phyloP scores from a whole-genome alignment of 2,797 vertebrate species.

The Vespertilio murinus region DNA sequence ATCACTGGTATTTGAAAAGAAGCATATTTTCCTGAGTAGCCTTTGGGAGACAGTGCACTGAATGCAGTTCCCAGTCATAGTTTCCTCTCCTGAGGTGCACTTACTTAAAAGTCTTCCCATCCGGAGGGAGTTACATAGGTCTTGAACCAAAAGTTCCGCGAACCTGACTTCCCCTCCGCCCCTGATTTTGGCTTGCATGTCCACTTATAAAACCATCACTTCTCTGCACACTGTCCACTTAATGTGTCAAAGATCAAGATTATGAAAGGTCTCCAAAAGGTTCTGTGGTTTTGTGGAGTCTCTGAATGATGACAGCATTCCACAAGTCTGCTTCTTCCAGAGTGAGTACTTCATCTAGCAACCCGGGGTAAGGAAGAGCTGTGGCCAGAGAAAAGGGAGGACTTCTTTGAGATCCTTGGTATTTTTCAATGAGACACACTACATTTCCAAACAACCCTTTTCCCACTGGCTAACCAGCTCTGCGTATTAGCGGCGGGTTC shows the following conservation, averaged over 20 bases:
- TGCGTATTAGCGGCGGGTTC: conserved; percentile 93
- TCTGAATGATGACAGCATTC: conserved; percentile 94
- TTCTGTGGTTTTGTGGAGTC: conserved; percentile 87
- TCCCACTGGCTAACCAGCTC: conserved; percentile 96
- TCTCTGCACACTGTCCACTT: not conserved
- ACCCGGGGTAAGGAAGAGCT: conserved; percentile 89
- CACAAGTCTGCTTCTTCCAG: conserved; percentile 91
- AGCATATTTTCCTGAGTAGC: conserved; percentile 29
- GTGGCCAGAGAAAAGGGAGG: conserved; percentile 91
- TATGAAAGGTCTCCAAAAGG: conserved; percentile 76
- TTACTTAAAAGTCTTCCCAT: not conserved
- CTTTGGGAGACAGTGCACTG: conserved; percentile 28
- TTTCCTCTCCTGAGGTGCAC: not conserved
- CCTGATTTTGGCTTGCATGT: not conserved
- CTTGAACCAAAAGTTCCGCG: not conserved
- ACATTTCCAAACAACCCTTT: conserved; percentile 94
- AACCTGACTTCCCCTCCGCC: not conserved
- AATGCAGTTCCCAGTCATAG: not conserved
- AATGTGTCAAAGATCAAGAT: conserved; percentile 28
- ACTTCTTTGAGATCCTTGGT: conserved; percentile 85
- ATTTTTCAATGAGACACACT: conserved; percentile 92
- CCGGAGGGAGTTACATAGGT: not conserved
- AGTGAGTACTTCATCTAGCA: conserved; percentile 88
- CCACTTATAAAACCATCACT: not conserved
- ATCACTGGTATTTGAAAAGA: conserved; percentile 50